Evolutionary conservation across 2,888 invertebrate species (phyloP), one percentile per base, ranked within the genome.

Genomic region (Eristalis arbustorum): DNA sequence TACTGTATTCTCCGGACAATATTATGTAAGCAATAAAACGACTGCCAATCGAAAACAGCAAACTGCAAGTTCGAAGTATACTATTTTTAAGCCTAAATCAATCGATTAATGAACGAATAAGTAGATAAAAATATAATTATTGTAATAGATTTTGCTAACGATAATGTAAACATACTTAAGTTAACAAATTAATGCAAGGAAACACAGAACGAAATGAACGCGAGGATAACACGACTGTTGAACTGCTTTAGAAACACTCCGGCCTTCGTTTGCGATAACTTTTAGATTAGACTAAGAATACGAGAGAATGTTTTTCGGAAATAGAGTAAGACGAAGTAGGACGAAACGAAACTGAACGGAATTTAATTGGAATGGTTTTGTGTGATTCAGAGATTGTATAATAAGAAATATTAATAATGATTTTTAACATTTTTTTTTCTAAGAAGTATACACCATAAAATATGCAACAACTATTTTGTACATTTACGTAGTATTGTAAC

Each of bases 231-330:
- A n/a, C 13, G 57, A 71, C 64, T 72, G 72, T 42, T 28, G 42
- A 13, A 67, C 34, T 61, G 23, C 14, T 68, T n/a, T 31, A 62
- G 68, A 67, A 75, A 63, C 23, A 81, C 69, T 75, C 81, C 81
- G 75, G 81, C 81, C 81, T 81, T 78, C 64, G 78, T 59, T 59
- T 71, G 28, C 28, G 69, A 78, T 78, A 81, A 68, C 57, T 75
- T 28, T 69, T 69, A 69, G 64, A 40, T 8, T 81, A 75, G 68
- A 59, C 37, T 81, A 64, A 69, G 68, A 14, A 66, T 13, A 62
- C 1, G 62, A 22, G 49, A 49, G 49, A 49, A 18, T 49, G 8
- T 49, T 18, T 10, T 57, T 25, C 40, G 5, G 61, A 23, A 37
- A 22, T 68, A 31, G 40, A 69, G 40, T 31, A 62, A 62, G 34